Conservation (phyloP, 2,113 vertebrate genomes). For the Hyperopisus bebe region DNA sequence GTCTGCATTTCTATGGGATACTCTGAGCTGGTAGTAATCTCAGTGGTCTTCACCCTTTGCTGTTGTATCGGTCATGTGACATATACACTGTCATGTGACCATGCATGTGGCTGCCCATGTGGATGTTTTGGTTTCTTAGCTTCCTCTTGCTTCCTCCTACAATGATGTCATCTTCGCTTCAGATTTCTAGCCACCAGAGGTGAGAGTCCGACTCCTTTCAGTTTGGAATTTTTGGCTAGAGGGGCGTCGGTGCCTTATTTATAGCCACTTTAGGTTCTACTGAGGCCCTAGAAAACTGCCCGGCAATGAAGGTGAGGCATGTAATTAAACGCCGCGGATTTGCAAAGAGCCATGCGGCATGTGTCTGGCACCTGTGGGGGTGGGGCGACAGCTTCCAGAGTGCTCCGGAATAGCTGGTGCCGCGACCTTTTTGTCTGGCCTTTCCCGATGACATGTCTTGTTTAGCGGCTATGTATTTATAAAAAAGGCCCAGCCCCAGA, state of each 20-base stretch:
- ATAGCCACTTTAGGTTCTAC: neutral
- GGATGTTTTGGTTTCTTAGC: neutral
- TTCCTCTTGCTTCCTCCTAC: neutral
- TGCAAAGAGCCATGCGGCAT: neutral
- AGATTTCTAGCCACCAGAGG: neutral
- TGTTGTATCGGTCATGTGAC: neutral
- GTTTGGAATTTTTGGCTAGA: neutral
- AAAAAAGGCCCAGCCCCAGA: neutral
- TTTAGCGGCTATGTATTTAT: neutral
- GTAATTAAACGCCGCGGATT: neutral
- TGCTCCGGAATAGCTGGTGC: neutral
- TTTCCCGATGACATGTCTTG: neutral
- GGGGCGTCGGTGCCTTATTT: neutral
- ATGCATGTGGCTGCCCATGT: neutral
- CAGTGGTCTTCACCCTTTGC: neutral
- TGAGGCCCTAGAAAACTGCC: neutral
- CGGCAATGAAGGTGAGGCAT: neutral
- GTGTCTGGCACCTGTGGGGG: neutral
- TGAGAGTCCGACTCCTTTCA: neutral
- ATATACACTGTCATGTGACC: neutral
- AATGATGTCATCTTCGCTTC: neutral
- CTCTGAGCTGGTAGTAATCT: neutral
- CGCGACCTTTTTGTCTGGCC: neutral
- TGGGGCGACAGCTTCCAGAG: neutral
- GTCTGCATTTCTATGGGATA: neutral